Evolutionary conservation across 2,113 vertebrate genomes (phyloP).

Genomic region (Lampris incognitus): DNA sequence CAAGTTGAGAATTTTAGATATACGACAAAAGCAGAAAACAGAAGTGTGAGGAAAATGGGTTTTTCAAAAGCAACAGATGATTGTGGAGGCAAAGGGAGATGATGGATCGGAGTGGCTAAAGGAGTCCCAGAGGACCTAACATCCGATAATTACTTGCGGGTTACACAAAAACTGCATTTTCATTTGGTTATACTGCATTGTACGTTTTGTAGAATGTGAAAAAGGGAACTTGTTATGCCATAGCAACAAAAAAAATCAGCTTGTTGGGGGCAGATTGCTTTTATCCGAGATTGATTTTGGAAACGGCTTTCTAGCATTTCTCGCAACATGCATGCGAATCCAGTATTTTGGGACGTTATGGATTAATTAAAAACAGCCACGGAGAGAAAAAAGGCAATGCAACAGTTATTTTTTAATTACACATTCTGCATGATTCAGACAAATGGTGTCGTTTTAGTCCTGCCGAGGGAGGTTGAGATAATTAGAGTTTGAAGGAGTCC

Average conservation of each 20-base stretch:
- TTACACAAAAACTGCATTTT: too few relatives aligned
- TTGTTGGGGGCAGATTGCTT: too few relatives aligned
- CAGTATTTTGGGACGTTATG: slow-evolving; percentile 1
- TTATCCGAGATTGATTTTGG: neutral
- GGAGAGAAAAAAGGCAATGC: slow-evolving; percentile 11
- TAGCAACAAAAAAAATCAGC: neutral
- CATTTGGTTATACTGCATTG: too few relatives aligned
- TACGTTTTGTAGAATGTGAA: too few relatives aligned
- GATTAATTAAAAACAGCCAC: neutral
- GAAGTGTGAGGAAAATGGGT: too few relatives aligned
- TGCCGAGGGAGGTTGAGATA: slow-evolving; percentile 41
- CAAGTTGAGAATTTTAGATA: neutral
- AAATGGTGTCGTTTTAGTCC: slow-evolving; percentile 46
- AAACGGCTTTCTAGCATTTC: slow-evolving; percentile 20
- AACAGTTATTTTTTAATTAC: slow-evolving; percentile 10
- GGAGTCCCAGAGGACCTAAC: too few relatives aligned
- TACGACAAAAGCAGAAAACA: neutral
- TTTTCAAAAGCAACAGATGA: neutral
- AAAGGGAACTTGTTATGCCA: neutral
- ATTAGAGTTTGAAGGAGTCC: slow-evolving; percentile 53
- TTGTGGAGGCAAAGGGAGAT: neutral
- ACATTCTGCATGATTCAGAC: slow-evolving; percentile 29
- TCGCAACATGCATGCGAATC: neutral
- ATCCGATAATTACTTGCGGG: too few relatives aligned
- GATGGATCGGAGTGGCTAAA: too few relatives aligned